Percentiles rank a stretch among this genome's conserved stretches.
Conservation (phyloP, 1,140 invertebrate genomes). For the Drosophila ficusphila region DNA sequence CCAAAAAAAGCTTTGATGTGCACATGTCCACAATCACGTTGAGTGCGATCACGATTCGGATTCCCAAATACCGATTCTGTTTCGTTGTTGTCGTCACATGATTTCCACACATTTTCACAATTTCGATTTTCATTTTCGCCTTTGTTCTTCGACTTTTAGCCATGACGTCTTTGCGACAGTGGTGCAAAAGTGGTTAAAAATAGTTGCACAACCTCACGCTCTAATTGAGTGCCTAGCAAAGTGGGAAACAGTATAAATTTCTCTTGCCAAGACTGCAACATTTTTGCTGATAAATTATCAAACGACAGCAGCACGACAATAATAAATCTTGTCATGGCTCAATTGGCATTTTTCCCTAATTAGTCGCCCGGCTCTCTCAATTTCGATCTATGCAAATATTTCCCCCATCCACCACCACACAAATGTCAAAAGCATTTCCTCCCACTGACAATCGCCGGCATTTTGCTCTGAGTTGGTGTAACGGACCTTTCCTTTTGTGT, state of each 20-base stretch:
- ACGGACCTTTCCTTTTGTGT: slow-evolving; percentile 28
- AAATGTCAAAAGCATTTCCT: slow-evolving; percentile 23
- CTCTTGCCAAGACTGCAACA: slow-evolving; percentile 55
- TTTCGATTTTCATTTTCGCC: slow-evolving; percentile 46
- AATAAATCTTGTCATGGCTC: slow-evolving; percentile 77
- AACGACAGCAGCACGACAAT: slow-evolving; percentile 38
- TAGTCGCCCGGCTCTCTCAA: slow-evolving; percentile 17
- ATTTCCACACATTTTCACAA: slow-evolving; percentile 54
- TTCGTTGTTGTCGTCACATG: slow-evolving; percentile 78
- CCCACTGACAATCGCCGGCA: slow-evolving; percentile 12
- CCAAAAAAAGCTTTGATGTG: slow-evolving; percentile 65
- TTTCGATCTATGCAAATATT: slow-evolving; percentile 17
- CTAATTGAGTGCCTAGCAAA: slow-evolving; percentile 37
- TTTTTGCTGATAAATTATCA: slow-evolving; percentile 69
- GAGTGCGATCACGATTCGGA: slow-evolving; percentile 32
- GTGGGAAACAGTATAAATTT: slow-evolving; percentile 20
- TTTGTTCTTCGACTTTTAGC: slow-evolving; percentile 43
- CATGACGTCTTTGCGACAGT: slow-evolving; percentile 66
- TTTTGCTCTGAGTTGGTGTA: slow-evolving; percentile 18
- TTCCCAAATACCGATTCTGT: slow-evolving; percentile 43
- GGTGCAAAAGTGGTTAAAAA: slow-evolving; percentile 50
- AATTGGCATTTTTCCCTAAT: slow-evolving; percentile 59
- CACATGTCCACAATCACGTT: slow-evolving; percentile 64
- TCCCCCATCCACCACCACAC: background rate
- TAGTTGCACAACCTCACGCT: slow-evolving; percentile 53